These are phyloP conservation scores for Cryptophagus acutangulus DNA, from an alignment of 2,888 invertebrate species.

Conservation along the genomic window DNA sequence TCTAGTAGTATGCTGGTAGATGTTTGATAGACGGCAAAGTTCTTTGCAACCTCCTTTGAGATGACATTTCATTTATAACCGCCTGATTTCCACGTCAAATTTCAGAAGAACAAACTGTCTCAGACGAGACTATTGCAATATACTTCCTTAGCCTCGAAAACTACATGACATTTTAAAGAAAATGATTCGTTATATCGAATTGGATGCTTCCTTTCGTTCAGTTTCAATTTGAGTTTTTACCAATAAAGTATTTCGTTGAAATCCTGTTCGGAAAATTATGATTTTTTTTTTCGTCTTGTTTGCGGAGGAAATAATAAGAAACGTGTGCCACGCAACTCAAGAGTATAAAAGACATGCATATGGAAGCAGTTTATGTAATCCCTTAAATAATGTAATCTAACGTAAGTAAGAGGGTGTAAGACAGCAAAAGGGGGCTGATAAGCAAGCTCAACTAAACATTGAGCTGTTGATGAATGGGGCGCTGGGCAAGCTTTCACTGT, in stretches of 20 bases:
- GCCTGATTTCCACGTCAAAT: slow-evolving; percentile 14
- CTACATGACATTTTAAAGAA: slow-evolving; percentile 7
- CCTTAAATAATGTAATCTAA: slow-evolving; percentile 38
- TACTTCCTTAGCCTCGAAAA: neutral
- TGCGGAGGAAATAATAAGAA: no score
- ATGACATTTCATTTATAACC: slow-evolving; percentile 18
- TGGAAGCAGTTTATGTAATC: slow-evolving; percentile 26
- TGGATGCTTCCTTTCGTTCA: no score
- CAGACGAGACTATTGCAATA: slow-evolving; percentile 9
- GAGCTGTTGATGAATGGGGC: slow-evolving; percentile 44
- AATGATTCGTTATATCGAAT: slow-evolving; percentile 1
- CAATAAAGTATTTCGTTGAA: no score
- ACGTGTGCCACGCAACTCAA: no score
- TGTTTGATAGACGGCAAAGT: slow-evolving; percentile 3
- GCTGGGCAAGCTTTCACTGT: slow-evolving; percentile 39
- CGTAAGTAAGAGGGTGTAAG: slow-evolving; percentile 33
- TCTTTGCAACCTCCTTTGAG: neutral
- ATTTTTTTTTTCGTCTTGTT: no score
- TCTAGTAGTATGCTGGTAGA: neutral
- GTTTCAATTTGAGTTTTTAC: no score
- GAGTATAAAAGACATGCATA: slow-evolving; percentile 14
- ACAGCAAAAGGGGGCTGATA: slow-evolving; percentile 29
- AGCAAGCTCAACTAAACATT: slow-evolving; percentile 39
- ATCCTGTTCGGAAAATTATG: no score
- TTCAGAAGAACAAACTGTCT: slow-evolving; percentile 10